Evolutionary conservation across 53 echinoderm and acorn worm species (phyloP), one percentile per base, ranked within the genome.

Genomic region (Patiria pectinifera): DNA sequence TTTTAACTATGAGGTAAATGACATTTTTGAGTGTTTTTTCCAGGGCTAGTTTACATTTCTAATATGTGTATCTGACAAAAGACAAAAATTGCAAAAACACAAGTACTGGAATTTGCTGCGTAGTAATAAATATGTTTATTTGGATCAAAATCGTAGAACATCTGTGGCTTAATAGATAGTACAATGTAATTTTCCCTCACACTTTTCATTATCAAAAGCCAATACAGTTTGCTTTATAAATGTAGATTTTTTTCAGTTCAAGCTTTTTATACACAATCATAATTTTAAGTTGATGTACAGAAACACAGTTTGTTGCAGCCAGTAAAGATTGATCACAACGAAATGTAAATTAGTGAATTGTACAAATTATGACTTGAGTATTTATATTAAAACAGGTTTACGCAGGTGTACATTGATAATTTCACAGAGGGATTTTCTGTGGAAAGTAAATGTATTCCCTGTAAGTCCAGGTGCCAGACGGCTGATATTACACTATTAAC

Each of bases 311-410:
- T 87, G 74, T n/a, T 15, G 15, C 45, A 53, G 24, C 74, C 75
- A 87, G 70, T 70, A 25, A 45, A 47, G 21, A 71, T 6, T 48
- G 53, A 47, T 75, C 48, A 63, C 75, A 24, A 61, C 7, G 69
- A 86, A 9, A 22, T 87, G 87, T 87, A 87, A 48, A 87, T 76
- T 87, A 87, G 15, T 87, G 47, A 45, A 11, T 49, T 87, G 87
- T 87, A 87, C 87, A 87, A 87, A 87, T 87, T 87, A 87, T 48
- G 87, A 60, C 59, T 35, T 53, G 7, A 76, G 48, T 87, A 87
- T 87, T 76, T 87, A 87, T 74, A 74, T 21, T 72, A 47, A 61
- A 26, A 24, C 26, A 59, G 12, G 82, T 81, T 47, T 46, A 53
- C 44, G 19, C 53, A 43, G 45, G 11, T 86, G 35, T 46, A 87